Percentiles rank a stretch among this genome's conserved stretches.
These are phyloP conservation scores for Rhinogobio ventralis DNA, from an alignment of 2,797 vertebrate genomes.

Conservation along the genomic window DNA sequence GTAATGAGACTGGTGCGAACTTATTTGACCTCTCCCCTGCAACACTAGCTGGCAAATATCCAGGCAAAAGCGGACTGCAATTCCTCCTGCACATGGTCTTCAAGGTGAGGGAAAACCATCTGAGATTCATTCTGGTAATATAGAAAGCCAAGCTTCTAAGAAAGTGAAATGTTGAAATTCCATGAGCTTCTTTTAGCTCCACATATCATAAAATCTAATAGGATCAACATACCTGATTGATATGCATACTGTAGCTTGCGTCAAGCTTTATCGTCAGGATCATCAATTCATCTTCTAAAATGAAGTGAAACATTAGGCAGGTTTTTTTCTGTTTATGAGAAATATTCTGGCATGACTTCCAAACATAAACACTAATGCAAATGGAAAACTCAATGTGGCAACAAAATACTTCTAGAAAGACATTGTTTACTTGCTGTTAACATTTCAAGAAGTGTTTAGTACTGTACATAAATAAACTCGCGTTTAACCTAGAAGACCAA, in stretches of 20 bases:
- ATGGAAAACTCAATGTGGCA: constrained; percentile 30
- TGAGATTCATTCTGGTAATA: background rate
- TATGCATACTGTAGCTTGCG: background rate
- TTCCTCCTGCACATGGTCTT: constrained; percentile 83
- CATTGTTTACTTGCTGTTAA: constrained; percentile 35
- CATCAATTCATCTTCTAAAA: background rate
- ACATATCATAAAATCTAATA: background rate
- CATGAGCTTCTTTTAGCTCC: background rate
- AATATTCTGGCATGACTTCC: constrained; percentile 9
- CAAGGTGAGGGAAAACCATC: constrained; percentile 75
- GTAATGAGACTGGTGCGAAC: constrained; percentile 87
- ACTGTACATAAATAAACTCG: constrained; percentile 45
- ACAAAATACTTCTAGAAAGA: constrained; percentile 38
- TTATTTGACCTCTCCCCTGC: constrained; percentile 82
- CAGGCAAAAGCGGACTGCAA: constrained; percentile 73
- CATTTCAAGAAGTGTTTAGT: constrained; percentile 44
- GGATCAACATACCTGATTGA: background rate
- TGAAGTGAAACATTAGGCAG: background rate
- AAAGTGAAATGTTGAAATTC: background rate
- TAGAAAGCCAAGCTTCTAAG: constrained; percentile 14
- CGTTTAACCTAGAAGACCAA: constrained; percentile 15
- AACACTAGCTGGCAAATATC: constrained; percentile 80
- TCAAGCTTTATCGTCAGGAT: background rate
- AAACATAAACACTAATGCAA: constrained; percentile 22
- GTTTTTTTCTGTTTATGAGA: background rate